Evolutionary conservation across 1,140 invertebrate species (phyloP).

Genomic region (Drosophila trapezifrons): DNA sequence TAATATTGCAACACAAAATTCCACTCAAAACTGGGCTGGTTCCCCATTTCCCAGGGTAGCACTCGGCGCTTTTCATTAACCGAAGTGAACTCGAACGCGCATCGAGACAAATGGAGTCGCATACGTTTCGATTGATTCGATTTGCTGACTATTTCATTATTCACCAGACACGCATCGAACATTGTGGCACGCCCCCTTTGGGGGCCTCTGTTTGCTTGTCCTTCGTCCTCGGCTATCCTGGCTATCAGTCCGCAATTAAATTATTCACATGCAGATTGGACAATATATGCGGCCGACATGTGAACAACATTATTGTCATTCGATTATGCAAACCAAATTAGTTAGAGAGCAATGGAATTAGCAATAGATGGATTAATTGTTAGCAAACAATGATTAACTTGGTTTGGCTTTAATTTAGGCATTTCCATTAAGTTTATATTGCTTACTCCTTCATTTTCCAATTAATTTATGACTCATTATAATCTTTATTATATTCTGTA

Average conservation of each 20-base stretch:
- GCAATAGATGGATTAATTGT: not conserved
- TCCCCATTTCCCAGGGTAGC: slow-evolving; percentile 12
- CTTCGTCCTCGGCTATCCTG: not conserved
- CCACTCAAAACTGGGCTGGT: slow-evolving; percentile 17
- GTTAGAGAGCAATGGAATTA: not conserved
- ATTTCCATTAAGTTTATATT: not conserved
- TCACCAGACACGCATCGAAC: slow-evolving; percentile 14
- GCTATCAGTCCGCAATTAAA: slow-evolving; percentile 23
- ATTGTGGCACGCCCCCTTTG: not conserved
- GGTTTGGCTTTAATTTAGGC: not conserved
- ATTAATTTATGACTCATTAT: too few species aligned
- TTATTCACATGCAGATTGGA: slow-evolving; percentile 21
- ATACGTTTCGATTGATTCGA: slow-evolving; percentile 15
- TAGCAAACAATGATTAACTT: not conserved
- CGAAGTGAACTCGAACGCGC: slow-evolving; percentile 14
- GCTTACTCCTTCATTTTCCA: not conserved
- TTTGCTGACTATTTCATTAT: slow-evolving; percentile 22
- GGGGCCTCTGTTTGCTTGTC: not conserved
- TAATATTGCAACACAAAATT: slow-evolving; percentile 37
- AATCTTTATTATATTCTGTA: too few species aligned
- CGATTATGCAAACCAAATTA: slow-evolving; percentile 24
- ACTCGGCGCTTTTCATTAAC: slow-evolving; percentile 25
- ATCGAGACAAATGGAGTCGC: slow-evolving; percentile 8
- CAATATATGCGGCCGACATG: slow-evolving; percentile 1
- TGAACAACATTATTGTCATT: not conserved